Base-by-base conservation (phyloP, 2,113 vertebrate species). In the Lophotis ruficrista region DNA sequence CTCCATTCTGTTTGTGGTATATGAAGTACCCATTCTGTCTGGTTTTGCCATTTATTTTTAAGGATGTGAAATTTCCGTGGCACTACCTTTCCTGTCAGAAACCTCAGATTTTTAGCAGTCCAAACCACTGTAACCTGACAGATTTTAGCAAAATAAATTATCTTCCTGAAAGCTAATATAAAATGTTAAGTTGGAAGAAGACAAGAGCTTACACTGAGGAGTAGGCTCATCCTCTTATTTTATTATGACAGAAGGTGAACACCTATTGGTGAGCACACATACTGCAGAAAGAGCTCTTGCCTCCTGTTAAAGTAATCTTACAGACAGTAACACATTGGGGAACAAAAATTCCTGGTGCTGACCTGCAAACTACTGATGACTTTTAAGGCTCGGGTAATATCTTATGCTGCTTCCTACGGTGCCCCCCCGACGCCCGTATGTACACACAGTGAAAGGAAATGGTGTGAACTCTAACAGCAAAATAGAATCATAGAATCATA, bases 1-100 rank as follows among this genome's bases (percentile, higher is more conserved):
- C 51, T 87, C 61, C 7, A 1, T 51, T 92, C 22, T 28, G 7
- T 18, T 43, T 17, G 15, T 28, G 25, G 19, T 4, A 21, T 7
- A 41, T 8, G 2, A 78, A 64, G 21, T 22, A 30, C 5, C 30
- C n/a, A 28, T 25, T 47, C 77, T 72, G 60, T 27, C 12, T 81
- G 27, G 6, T 47, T 83, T 47, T 75, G 72, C 12, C 20, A 68
- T 45, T 65, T 65, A 72, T 54, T 94, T 72, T 89, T 80, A 85
- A 94, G 81, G 93, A 96, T 65, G 45, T 92, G 57, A 79, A 96
- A 89, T 96, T 90, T 82, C 89, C 1, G 0, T 69, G 47, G 41
- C 35, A 54, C 96, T 91, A 79, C 45, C 78, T 82, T 96, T 97
- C 94, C 87, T 94, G 76, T 51, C 60, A 97, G 81, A 97, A 96